These are phyloP conservation scores for Drosophila mojavensis DNA, from an alignment of 1,140 invertebrate genomes.

Conservation along the genomic window DNA sequence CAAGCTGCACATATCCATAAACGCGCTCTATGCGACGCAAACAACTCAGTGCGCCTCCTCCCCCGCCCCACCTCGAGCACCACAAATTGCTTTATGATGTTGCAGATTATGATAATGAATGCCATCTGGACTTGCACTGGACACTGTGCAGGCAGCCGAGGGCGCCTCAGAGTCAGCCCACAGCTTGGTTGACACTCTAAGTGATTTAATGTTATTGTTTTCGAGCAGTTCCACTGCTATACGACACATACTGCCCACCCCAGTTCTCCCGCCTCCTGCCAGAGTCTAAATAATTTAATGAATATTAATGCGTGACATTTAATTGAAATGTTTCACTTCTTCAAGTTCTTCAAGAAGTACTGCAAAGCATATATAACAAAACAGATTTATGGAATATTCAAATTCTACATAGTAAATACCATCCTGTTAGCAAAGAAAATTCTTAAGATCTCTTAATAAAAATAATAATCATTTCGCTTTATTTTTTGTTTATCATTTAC, in stretches of 20 bases:
- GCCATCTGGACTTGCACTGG: slow-evolving; percentile 79
- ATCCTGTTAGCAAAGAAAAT: no score
- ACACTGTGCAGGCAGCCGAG: slow-evolving; percentile 64
- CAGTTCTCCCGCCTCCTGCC: no score
- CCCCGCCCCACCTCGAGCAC: not conserved
- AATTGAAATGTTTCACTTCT: slow-evolving; percentile 54
- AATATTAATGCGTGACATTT: slow-evolving; percentile 57
- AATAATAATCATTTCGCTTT: no score
- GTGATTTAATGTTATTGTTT: slow-evolving; percentile 83
- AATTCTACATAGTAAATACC: not conserved
- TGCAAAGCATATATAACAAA: not conserved
- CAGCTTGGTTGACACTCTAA: slow-evolving; percentile 77
- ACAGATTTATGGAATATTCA: slow-evolving; percentile 17
- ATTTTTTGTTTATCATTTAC: no score
- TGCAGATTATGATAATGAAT: slow-evolving; percentile 83
- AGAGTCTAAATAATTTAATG: slow-evolving; percentile 54
- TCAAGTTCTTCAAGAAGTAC: not conserved
- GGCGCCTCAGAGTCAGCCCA: slow-evolving; percentile 32
- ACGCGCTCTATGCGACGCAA: slow-evolving; percentile 55
- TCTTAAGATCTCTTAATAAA: no score
- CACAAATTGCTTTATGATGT: slow-evolving; percentile 82
- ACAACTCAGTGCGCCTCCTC: slow-evolving; percentile 47
- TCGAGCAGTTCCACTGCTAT: slow-evolving; percentile 23
- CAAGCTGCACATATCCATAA: slow-evolving; percentile 58
- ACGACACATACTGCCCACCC: not conserved